phyloP scores from a whole-genome alignment of 2,888 invertebrate species.

The Chrysolina oricalcia region DNA sequence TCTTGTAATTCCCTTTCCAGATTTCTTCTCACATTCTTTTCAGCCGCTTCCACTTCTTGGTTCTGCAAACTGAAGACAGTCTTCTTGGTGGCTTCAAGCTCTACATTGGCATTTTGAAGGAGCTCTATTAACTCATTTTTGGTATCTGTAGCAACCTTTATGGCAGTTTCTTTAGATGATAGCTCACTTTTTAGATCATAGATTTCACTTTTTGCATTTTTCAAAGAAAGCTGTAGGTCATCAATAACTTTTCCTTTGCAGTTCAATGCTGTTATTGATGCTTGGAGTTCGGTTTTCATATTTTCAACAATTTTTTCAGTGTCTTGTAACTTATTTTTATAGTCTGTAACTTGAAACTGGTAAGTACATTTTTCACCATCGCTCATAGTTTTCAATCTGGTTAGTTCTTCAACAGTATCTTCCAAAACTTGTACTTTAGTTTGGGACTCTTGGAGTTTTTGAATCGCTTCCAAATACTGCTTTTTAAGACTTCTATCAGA shows the following conservation, averaged over 20 bases:
- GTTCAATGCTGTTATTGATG: slow-evolving; percentile 27
- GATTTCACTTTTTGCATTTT: slow-evolving; percentile 33
- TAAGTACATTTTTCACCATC: slow-evolving; percentile 60
- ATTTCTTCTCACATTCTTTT: slow-evolving; percentile 48
- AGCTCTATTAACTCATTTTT: slow-evolving; percentile 47
- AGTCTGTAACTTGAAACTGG: slow-evolving; percentile 52
- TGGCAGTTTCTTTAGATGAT: slow-evolving; percentile 37
- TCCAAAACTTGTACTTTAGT: slow-evolving; percentile 52
- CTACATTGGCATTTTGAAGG: slow-evolving; percentile 46
- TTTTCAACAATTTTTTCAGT: slow-evolving; percentile 31
- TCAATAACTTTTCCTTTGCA: slow-evolving; percentile 35
- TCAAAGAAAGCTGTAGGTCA: slow-evolving; percentile 29
- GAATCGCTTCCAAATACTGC: slow-evolving; percentile 45
- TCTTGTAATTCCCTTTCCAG: slow-evolving; percentile 51
- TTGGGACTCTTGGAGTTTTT: slow-evolving; percentile 51
- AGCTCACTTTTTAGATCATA: slow-evolving; percentile 32
- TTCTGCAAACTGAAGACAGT: slow-evolving; percentile 50
- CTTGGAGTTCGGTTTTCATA: slow-evolving; percentile 39
- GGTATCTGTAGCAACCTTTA: slow-evolving; percentile 47
- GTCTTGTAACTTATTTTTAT: slow-evolving; percentile 42
- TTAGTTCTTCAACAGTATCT: slow-evolving; percentile 56
- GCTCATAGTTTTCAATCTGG: slow-evolving; percentile 54
- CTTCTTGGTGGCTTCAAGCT: slow-evolving; percentile 50
- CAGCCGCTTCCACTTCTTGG: slow-evolving; percentile 40
- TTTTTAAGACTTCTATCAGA: slow-evolving; percentile 46